Evolutionary conservation across 2,888 invertebrate species (phyloP), one percentile per base, ranked within the genome.

Genomic region (Troglohyphantes excavatus): DNA sequence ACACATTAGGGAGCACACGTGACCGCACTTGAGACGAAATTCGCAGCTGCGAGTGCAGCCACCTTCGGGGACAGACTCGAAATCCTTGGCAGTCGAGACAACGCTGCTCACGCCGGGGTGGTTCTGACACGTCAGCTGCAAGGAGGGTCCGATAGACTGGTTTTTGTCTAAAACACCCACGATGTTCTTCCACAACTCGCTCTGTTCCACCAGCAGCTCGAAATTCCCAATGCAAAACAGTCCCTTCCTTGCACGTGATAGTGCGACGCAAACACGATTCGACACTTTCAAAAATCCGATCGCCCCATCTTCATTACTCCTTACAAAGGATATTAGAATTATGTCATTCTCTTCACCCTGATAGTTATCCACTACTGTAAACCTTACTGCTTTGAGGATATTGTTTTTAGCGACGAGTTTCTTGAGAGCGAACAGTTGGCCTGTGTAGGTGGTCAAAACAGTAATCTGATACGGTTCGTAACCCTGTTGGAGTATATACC

Each of bases 11-110:
- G 86, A 86, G 91, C 94, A 94, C 0, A 78, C 84, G 92, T 94
- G 94, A 1, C 94, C 94, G 91, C 94, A 94, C 1, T 83, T 33
- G 39, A 93, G 92, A 23, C 92, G 87, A 78, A 90, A 83, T n/a
- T 92, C 92, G 91, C 94, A 94, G 2, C 91, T 91, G 43, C 91
- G 63, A 29, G 65, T 73, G 91, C 94, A 94, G 0, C 94, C 91
- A 17, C 91, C 91, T 61, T 90, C 88, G 1, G 82, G 85, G 0
- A 85, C 88, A 70, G 75, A 33, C 33, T 81, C 72, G 72, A 91
- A 91, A 70, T 91, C 88, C 26, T 59, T 27, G n/a, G 59, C 82
- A 79, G 39, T 46, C 1, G 63, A 2, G 23, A 91, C 85, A 39
- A 46, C 61, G 33, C 53, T 90, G 13, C 17, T 68, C 23, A 75